Evolutionary conservation across 1,140 invertebrate genomes (phyloP).

Genomic region (Aphelenchoides fujianensis): DNA sequence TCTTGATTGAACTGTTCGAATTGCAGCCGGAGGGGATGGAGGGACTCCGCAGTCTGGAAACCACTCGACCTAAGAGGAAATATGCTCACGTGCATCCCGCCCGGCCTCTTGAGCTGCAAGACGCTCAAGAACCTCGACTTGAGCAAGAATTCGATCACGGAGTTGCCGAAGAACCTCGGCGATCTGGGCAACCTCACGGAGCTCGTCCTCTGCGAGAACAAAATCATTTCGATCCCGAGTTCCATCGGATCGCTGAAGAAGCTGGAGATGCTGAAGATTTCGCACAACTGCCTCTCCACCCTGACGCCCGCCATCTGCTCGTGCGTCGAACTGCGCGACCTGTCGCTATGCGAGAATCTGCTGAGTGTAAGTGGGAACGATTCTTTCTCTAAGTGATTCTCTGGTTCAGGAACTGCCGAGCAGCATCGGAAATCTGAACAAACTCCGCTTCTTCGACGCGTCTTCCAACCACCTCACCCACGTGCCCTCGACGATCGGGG

Average conservation of each 20-base stretch:
- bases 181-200: conserved; percentile 87
- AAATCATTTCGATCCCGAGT: conserved; percentile 85
- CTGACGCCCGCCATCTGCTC: conserved; percentile 88
- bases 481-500: conserved; percentile 74
- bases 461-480: conserved; percentile 85
- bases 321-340: conserved; percentile 87
- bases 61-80: conserved; percentile 97
- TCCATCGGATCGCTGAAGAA: conserved; percentile 69
- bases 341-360: conserved; percentile 92
- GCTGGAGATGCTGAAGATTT: conserved; percentile 75
- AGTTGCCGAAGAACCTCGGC: conserved; percentile 85
- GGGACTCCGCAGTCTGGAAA: conserved; percentile 82
- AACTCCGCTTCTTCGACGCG: conserved; percentile 83
- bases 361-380: conserved; percentile 32
- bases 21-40: conserved; percentile 83
- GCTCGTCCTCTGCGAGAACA: conserved; percentile 90
- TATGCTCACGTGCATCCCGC: conserved; percentile 80
- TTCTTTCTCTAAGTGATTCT: conserved; percentile 11
- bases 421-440: conserved; percentile 82
- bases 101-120: conserved; percentile 80
- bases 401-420: conserved; percentile 76
- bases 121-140: conserved; percentile 73
- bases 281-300: conserved; percentile 86
- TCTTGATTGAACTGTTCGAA: conserved; percentile 11
- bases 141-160: conserved; percentile 81